A percentile compares a stretch with the other conserved stretches of the same genome.
These are phyloP conservation scores for Chironex yamaguchii DNA, from an alignment of 30 jellyfish, hydroid and myxozoan species.

Conservation along the genomic window DNA sequence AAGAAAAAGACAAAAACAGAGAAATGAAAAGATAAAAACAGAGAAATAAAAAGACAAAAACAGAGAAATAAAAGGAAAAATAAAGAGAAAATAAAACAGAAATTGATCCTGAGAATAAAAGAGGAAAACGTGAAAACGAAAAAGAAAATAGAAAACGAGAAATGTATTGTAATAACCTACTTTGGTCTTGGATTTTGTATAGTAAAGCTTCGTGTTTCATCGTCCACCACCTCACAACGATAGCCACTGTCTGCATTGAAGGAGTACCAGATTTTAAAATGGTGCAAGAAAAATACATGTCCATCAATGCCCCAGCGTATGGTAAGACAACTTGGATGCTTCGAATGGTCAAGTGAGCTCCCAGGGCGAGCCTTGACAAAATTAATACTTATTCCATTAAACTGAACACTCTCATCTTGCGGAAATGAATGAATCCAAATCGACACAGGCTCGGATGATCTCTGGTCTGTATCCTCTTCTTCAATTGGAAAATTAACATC, in stretches of 20 bases:
- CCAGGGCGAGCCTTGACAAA: not conserved
- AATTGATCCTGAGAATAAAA: no score
- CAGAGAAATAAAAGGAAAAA: no score
- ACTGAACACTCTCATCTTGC: not conserved
- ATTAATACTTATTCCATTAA: no score
- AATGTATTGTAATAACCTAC: constrained; percentile 10
- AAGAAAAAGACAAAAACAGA: no score
- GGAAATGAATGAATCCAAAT: constrained; percentile 44
- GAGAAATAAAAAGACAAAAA: no score
- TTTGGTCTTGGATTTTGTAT: constrained; percentile 53
- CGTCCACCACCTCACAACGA: constrained; percentile 44
- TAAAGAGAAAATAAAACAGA: no score
- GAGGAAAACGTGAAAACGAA: not conserved
- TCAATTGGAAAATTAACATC: constrained; percentile 19
- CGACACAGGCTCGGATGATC: constrained; percentile 40
- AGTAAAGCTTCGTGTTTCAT: constrained; percentile 63
- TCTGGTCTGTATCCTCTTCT: constrained; percentile 50
- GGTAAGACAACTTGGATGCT: not conserved
- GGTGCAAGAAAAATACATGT: not conserved
- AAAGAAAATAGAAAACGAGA: no score
- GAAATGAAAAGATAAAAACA: not conserved
- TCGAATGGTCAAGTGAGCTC: not conserved
- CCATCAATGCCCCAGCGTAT: not conserved
- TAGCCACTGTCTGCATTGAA: not conserved
- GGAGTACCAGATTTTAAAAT: not conserved